Evolutionary conservation across 2,797 vertebrate genomes (phyloP), one percentile per base, ranked within the genome.

Genomic region (Lycodopsis pacificus): DNA sequence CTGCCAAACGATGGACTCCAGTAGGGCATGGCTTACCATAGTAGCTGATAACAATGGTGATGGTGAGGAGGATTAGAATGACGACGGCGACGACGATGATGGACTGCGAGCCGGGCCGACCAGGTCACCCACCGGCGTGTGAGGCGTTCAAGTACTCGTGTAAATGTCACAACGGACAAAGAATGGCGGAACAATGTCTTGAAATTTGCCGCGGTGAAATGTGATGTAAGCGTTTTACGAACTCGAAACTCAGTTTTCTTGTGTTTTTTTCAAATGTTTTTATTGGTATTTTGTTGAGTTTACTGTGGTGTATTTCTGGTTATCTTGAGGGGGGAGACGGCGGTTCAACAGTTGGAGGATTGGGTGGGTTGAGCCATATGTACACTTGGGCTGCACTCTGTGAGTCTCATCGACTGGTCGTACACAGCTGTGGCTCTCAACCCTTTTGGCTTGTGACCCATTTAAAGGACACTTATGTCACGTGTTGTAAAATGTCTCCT

Each of bases 231-330:
- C 89, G 82, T 91, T 93, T 92, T 92, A 93, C 91, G 88, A 89
- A 94, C 91, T 95, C 92, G 80, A 94, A 93, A 59, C 83, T 94
- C 77, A 84, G 68, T 92, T 88, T 84, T 73, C 61, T 90, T 90
- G 73, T 86, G 51, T 68, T 65, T 32, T 65, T 67, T 40, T 20
- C 20, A 3, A 9, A 8, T 72, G 75, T 77, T 65, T 82, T 58
- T 75, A 12, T 77, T 53, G 11, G 75, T 48, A 19, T 86, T 89
- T 63, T 81, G 63, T 89, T 91, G 62, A 81, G 70, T 87, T 92
- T 87, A 71, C 77, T 80, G 84, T 93, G 77, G 79, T 91, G 86
- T 92, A 77, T 83, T 86, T 88, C 82, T 85, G 79, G 77, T 87
- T 81, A 36, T 82, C 57, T 73, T 77, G 69, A 81, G 65, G 78